A percentile compares a stretch with the other conserved stretches of the same genome.
Conservation (phyloP, 2,113 vertebrate species). For the Capreolus pygargus region DNA sequence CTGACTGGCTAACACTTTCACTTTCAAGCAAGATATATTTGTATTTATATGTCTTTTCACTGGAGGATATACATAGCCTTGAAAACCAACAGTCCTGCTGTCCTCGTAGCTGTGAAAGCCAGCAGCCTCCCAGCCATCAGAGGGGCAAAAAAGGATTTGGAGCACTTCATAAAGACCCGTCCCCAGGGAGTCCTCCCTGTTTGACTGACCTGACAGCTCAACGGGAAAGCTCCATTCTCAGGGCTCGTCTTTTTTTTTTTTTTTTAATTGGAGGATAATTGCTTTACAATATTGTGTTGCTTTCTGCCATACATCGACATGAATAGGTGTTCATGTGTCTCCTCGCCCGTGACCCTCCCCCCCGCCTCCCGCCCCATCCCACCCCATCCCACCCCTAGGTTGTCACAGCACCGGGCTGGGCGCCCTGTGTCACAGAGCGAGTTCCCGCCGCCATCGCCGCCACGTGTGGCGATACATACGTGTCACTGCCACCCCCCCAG, state of each 20-base stretch:
- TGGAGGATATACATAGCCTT: background rate
- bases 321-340: background rate
- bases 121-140: background rate
- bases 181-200: background rate
- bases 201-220: background rate
- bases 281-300: background rate
- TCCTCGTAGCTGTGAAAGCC: background rate
- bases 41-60: background rate
- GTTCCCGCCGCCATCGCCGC: background rate
- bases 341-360: background rate
- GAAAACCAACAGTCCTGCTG: background rate
- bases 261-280: background rate
- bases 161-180: background rate
- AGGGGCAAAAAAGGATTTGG: background rate
- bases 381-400: background rate
- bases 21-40: background rate
- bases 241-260: background rate
- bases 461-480: background rate
- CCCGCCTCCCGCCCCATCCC: background rate
- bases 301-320: background rate
- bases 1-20: background rate
- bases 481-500: background rate
- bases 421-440: background rate
- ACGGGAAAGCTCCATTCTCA: background rate
- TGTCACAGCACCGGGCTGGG: background rate